Evolutionary conservation across 2,113 vertebrate species (phyloP).

Genomic region (Oryctolagus cuniculus): mOryCun1.1 NC_091441.1:12271501-12272000

Average conservation of each 20-base stretch:
- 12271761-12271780: background rate
- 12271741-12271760: background rate
- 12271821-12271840: background rate
- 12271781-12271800: background rate
- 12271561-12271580: background rate
- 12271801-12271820: background rate
- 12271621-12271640: background rate
- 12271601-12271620: background rate
- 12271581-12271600: background rate
- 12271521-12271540: background rate
- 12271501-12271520: background rate
- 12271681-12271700: background rate
- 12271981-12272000: too few species aligned
- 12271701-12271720: rapidly evolving
- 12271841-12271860: background rate
- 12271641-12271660: background rate
- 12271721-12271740: background rate
- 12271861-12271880: background rate
- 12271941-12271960: background rate
- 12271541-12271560: background rate
- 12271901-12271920: background rate
- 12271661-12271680: background rate
- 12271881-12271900: background rate
- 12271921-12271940: background rate
- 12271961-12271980: background rate